Conservation (phyloP, 2,113 vertebrate genomes). For the Lycocorax pyrrhopterus region DNA sequence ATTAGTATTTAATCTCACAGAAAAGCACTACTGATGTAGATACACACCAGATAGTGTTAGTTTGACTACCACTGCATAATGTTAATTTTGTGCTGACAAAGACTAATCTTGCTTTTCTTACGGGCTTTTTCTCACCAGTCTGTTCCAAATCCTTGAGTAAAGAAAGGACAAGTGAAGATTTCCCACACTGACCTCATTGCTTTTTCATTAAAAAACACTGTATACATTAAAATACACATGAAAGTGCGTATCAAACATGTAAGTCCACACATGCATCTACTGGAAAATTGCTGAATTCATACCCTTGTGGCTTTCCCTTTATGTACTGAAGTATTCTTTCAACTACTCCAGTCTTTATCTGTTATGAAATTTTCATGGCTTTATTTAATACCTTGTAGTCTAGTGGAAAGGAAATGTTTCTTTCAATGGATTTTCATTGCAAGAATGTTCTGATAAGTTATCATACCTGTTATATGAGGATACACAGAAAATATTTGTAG, state of each 20-base stretch:
- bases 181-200: background rate
- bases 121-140: background rate
- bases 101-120: background rate
- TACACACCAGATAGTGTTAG: background rate
- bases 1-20: background rate
- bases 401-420: slow-evolving; percentile 46
- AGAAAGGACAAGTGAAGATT: background rate
- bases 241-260: slow-evolving; percentile 14
- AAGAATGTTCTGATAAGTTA: slow-evolving; percentile 38
- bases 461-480: slow-evolving; percentile 7
- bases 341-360: slow-evolving; percentile 9
- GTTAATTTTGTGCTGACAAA: background rate
- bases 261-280: background rate
- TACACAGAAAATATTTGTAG: slow-evolving; percentile 48
- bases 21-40: background rate
- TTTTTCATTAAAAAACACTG: slow-evolving; percentile 18
- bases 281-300: slow-evolving; percentile 32
- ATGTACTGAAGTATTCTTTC: slow-evolving; percentile 20
- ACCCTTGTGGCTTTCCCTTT: slow-evolving; percentile 11
- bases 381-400: slow-evolving; percentile 21
- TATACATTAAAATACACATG: background rate
- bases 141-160: background rate
- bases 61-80: background rate
- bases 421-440: slow-evolving; percentile 52
- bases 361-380: slow-evolving; percentile 25